A percentile compares a stretch with the other conserved stretches of the same genome.
Conservation (phyloP, 2,113 vertebrate species). For the Siniperca knerii region DNA sequence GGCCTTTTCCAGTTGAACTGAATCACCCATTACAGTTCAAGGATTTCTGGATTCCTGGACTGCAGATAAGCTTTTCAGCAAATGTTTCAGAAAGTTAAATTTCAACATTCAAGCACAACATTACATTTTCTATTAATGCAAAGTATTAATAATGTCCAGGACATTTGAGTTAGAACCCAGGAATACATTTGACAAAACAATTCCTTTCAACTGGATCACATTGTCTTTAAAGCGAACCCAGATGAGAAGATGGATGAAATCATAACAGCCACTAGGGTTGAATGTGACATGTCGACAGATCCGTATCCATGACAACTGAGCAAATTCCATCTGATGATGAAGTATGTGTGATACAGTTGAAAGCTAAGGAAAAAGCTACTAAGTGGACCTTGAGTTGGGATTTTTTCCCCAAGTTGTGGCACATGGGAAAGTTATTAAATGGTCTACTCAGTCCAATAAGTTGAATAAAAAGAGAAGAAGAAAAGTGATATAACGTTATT, state of each 20-base stretch:
- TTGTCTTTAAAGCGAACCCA: constrained; percentile 10
- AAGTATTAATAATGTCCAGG: background rate
- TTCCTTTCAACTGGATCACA: background rate
- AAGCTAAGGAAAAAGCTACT: background rate
- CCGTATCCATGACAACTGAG: background rate
- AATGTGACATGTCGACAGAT: background rate
- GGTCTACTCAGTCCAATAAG: background rate
- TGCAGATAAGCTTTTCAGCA: background rate
- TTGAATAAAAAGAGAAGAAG: background rate
- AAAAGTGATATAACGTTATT: too few species aligned
- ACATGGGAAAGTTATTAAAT: background rate
- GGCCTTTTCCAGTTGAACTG: constrained; percentile 14
- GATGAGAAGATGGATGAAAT: background rate
- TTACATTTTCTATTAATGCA: background rate
- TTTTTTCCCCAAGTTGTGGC: background rate
- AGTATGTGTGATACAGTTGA: background rate
- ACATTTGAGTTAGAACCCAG: background rate
- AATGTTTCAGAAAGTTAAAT: background rate
- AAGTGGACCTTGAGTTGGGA: background rate
- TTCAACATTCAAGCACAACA: background rate
- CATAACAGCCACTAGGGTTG: background rate
- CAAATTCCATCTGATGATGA: background rate
- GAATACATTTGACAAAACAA: background rate
- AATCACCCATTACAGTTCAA: background rate
- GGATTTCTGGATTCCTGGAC: background rate